phyloP scores from a whole-genome alignment of 2,797 vertebrate genomes.

The Lacerta viridis region DNA sequence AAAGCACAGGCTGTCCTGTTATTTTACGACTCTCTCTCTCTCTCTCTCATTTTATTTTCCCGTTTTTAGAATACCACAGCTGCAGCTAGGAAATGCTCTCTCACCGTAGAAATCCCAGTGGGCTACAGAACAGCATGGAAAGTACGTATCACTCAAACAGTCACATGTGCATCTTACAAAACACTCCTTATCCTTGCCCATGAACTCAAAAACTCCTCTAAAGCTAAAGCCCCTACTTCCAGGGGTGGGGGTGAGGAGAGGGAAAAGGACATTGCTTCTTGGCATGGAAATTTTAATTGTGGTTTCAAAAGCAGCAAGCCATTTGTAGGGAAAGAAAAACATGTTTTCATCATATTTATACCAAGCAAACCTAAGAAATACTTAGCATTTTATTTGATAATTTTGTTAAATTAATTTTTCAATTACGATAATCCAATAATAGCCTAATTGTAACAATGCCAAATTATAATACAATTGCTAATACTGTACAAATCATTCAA shows the following conservation, averaged over 20 bases:
- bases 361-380: background rate
- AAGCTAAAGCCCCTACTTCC: constrained; percentile 9
- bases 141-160: constrained; percentile 24
- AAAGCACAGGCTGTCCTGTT: constrained; percentile 60
- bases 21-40: constrained; percentile 24
- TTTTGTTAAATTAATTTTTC: no score
- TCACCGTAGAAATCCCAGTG: constrained; percentile 54
- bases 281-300: constrained; percentile 5
- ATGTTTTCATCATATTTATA: background rate
- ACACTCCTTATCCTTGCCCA: background rate
- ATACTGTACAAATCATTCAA: no score
- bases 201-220: background rate
- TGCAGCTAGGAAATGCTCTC: constrained; percentile 64
- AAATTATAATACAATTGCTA: no score
- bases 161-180: constrained; percentile 32
- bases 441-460: no score
- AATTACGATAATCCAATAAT: no score
- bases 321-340: background rate
- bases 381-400: background rate
- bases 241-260: background rate
- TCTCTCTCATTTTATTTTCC: constrained; percentile 46
- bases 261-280: background rate
- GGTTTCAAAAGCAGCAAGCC: constrained; percentile 8
- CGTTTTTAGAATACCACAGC: constrained; percentile 67
- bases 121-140: constrained; percentile 56